Conservation (phyloP, 2,888 invertebrate species). For the Meiosimyza decipiens region DNA sequence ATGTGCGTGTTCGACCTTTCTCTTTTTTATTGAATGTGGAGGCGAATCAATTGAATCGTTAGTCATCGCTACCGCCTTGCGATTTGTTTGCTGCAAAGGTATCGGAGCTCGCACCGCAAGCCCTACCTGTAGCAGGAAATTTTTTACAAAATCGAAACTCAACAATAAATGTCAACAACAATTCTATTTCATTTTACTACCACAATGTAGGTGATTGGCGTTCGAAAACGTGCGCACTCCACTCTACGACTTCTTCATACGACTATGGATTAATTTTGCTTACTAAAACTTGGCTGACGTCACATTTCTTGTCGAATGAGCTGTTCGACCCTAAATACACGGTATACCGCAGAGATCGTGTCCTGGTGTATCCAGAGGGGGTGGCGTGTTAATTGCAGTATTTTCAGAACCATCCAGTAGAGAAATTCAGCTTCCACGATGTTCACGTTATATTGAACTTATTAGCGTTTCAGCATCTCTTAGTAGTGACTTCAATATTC, state of each 20-base stretch:
- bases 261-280: too few species aligned
- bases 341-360: too few species aligned
- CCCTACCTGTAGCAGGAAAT: background rate
- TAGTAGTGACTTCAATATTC: too few species aligned
- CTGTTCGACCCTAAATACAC: too few species aligned
- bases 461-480: too few species aligned
- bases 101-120: slow-evolving; percentile 8
- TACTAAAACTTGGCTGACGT: too few species aligned
- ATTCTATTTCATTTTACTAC: background rate
- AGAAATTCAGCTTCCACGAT: background rate
- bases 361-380: background rate
- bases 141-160: background rate
- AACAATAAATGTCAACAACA: background rate
- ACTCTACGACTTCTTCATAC: background rate
- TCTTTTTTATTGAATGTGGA: too few species aligned
- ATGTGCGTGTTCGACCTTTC: background rate
- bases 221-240: slow-evolving; percentile 41
- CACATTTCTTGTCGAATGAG: too few species aligned
- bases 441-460: background rate
- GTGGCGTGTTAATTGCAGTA: slow-evolving; percentile 11
- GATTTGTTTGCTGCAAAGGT: background rate
- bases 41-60: background rate
- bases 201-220: slow-evolving; percentile 3
- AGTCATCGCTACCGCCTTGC: background rate
- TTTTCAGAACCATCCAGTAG: background rate